Percentiles rank a stretch among this genome's conserved stretches.
Conservation (phyloP, 2,888 invertebrate genomes). For the Anticlea derivata region DNA sequence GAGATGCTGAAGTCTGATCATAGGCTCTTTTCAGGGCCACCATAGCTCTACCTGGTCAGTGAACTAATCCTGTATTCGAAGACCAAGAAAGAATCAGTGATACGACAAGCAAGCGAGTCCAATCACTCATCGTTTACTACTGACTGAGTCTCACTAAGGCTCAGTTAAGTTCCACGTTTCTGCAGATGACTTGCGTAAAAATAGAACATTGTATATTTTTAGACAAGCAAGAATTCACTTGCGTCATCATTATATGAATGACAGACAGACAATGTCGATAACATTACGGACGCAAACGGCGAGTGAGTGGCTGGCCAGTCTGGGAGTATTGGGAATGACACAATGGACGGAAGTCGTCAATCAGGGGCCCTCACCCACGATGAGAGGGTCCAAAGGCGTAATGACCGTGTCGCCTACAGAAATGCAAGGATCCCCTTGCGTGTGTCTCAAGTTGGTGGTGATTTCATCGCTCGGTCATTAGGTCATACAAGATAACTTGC, state of each 20-base stretch:
- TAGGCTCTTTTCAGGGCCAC: too few relatives aligned
- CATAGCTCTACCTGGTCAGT: too few relatives aligned
- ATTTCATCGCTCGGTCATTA: constrained; percentile 40
- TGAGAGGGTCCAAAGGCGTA: constrained; percentile 53
- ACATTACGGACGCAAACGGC: constrained; percentile 49
- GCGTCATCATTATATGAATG: constrained; percentile 41
- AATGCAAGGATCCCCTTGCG: constrained; percentile 48
- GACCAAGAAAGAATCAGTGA: too few relatives aligned
- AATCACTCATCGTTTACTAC: too few relatives aligned
- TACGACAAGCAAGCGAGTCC: too few relatives aligned
- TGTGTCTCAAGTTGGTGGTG: constrained; percentile 45
- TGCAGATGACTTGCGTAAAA: constrained; percentile 25
- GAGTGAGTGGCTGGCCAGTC: constrained; percentile 41
- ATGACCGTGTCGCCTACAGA: constrained; percentile 49
- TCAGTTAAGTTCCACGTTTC: not conserved
- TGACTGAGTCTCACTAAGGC: too few relatives aligned
- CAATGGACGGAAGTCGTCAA: constrained; percentile 75
- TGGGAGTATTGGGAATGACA: constrained; percentile 63
- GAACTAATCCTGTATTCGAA: too few relatives aligned
- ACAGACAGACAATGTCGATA: constrained; percentile 45
- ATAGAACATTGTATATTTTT: constrained; percentile 42
- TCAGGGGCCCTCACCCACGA: constrained; percentile 66
- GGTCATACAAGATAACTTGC: constrained; percentile 33
- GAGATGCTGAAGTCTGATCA: too few relatives aligned
- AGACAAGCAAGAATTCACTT: constrained; percentile 41